Evolutionary conservation across 2,797 vertebrate species (phyloP).

Genomic region (Nasua narica): DNA sequence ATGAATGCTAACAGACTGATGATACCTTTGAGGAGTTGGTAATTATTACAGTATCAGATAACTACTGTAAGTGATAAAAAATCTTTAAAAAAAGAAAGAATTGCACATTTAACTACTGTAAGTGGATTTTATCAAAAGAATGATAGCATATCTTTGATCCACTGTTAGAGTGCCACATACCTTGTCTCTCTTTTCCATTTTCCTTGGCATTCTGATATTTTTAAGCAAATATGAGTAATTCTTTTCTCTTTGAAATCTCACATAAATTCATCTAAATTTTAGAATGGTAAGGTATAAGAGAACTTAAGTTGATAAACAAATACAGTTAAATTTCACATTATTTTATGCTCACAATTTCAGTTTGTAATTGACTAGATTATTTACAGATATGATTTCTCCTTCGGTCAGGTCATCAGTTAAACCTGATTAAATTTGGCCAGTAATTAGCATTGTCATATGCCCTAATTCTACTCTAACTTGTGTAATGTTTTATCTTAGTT

Average conservation of each 20-base stretch:
- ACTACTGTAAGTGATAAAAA: background rate
- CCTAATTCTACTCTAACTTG: background rate
- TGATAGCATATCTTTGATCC: background rate
- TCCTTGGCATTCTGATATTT: background rate
- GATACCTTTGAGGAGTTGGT: background rate
- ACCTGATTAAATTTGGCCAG: background rate
- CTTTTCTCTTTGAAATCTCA: background rate
- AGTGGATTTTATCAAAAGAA: background rate
- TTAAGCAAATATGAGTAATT: background rate
- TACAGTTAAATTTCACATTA: conserved; percentile 15
- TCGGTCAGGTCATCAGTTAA: background rate
- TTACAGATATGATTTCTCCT: background rate
- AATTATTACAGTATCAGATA: background rate
- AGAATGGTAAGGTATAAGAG: background rate
- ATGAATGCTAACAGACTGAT: background rate
- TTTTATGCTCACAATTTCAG: background rate
- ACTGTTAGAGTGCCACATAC: background rate
- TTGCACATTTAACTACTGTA: background rate
- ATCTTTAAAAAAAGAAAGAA: too few species aligned
- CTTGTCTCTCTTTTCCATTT: background rate
- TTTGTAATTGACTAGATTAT: conserved; percentile 31
- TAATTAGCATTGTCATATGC: background rate
- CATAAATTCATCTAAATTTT: background rate
- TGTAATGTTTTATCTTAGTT: background rate
- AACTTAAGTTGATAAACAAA: conserved; percentile 17